Percentiles rank a stretch among this genome's conserved stretches.
Evolutionary conservation across 2,113 vertebrate species (phyloP).

Genomic region (Chaetorhynchus papuensis): DNA sequence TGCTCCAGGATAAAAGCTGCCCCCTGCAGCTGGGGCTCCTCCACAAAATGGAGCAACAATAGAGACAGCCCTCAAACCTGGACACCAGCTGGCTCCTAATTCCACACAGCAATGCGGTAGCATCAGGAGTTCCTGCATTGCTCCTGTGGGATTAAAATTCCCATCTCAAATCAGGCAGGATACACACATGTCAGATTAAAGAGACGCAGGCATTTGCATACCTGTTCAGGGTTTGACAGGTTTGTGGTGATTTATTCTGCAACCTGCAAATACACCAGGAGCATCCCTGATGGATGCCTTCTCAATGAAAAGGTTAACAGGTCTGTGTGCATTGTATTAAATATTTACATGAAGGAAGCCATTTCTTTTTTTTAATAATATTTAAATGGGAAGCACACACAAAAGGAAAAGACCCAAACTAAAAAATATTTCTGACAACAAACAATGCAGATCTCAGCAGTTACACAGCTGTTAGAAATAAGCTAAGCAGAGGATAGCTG

Average conservation of each 20-base stretch:
- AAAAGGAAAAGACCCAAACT: not conserved
- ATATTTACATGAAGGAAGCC: not conserved
- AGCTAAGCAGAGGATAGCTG: not conserved
- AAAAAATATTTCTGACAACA: not conserved
- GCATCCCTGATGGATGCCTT: not conserved
- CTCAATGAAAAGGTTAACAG: not conserved
- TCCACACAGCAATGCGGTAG: accelerated
- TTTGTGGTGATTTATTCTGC: constrained; percentile 21
- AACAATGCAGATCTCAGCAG: not conserved
- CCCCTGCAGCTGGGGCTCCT: not conserved
- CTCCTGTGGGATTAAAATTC: not conserved
- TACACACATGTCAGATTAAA: not conserved
- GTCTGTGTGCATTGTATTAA: not conserved
- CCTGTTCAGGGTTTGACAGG: not conserved
- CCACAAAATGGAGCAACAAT: not conserved
- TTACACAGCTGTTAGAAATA: not conserved
- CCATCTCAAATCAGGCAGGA: constrained; percentile 12
- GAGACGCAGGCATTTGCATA: not conserved
- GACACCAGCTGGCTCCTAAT: not conserved
- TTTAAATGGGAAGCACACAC: not conserved
- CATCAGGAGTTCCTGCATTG: not conserved
- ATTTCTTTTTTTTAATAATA: not conserved
- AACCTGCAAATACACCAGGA: not conserved
- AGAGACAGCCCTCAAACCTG: not conserved
- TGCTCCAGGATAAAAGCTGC: not conserved